These are phyloP conservation scores for Oriolus oriolus DNA, from an alignment of 2,113 vertebrate genomes.

Conservation along the genomic window DNA sequence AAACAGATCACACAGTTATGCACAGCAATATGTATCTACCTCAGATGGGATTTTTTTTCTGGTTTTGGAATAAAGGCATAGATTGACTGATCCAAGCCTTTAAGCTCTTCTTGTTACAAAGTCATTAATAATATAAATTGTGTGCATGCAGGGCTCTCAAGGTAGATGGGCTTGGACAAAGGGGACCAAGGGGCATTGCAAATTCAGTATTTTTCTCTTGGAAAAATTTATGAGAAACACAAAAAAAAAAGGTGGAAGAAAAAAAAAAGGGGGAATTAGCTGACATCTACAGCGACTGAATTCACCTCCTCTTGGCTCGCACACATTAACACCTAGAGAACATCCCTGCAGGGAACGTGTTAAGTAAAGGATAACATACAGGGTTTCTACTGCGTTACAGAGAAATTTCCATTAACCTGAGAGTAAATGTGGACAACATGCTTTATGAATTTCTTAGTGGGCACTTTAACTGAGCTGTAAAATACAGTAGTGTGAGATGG, in stretches of 20 bases:
- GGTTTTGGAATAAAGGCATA: background rate
- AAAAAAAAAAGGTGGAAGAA: accelerated
- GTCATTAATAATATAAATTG: background rate
- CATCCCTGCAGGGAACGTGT: background rate
- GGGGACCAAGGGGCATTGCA: background rate
- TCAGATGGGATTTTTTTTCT: background rate
- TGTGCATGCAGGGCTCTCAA: background rate
- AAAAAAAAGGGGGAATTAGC: background rate
- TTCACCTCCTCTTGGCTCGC: background rate
- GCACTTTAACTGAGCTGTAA: background rate
- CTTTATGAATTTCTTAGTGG: background rate
- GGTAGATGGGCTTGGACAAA: background rate
- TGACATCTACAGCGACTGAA: background rate
- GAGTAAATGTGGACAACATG: background rate
- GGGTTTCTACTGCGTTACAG: background rate
- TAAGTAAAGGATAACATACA: background rate
- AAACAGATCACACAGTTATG: background rate
- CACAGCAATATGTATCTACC: background rate
- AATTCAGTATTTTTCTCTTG: background rate
- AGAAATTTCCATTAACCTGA: background rate
- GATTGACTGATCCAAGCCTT: background rate
- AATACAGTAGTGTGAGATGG: background rate
- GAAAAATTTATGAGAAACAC: background rate
- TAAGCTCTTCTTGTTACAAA: background rate
- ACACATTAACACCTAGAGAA: background rate